phyloP scores from a whole-genome alignment of 2,888 invertebrate genomes.

The Lithophane socia region DNA sequence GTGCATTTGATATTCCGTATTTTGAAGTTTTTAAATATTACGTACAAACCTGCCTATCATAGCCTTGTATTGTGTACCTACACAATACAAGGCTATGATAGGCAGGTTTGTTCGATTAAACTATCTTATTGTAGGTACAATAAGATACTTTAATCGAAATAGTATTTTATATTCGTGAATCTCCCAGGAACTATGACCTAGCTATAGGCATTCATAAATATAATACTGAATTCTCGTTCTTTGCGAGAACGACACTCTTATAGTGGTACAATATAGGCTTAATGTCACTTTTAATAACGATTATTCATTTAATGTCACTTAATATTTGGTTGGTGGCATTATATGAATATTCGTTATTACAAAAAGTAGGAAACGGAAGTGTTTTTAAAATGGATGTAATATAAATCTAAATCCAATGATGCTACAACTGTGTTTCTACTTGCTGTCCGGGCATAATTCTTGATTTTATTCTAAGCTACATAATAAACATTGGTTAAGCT shows the following conservation, averaged over 20 bases:
- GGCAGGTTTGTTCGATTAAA: too few species aligned
- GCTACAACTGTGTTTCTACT: not conserved
- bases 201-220: not conserved
- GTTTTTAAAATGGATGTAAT: not conserved
- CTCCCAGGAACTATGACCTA: not conserved
- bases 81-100: too few species aligned
- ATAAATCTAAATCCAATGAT: not conserved
- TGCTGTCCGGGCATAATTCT: not conserved
- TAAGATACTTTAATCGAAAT: not conserved
- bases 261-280: not conserved
- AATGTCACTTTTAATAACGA: not conserved
- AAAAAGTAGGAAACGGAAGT: not conserved
- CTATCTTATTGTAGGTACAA: too few species aligned
- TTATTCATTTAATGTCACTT: not conserved
- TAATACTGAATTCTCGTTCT: not conserved
- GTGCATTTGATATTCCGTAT: conserved; percentile 12
- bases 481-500: not conserved
- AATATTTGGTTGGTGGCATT: not conserved
- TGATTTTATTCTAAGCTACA: not conserved
- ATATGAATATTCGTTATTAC: not conserved
- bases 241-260: not conserved
- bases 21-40: not conserved
- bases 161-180: not conserved
- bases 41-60: not conserved
- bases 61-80: not conserved